phyloP scores from a whole-genome alignment of 2,797 vertebrate genomes.

The Melanogrammus aeglefinus region DNA sequence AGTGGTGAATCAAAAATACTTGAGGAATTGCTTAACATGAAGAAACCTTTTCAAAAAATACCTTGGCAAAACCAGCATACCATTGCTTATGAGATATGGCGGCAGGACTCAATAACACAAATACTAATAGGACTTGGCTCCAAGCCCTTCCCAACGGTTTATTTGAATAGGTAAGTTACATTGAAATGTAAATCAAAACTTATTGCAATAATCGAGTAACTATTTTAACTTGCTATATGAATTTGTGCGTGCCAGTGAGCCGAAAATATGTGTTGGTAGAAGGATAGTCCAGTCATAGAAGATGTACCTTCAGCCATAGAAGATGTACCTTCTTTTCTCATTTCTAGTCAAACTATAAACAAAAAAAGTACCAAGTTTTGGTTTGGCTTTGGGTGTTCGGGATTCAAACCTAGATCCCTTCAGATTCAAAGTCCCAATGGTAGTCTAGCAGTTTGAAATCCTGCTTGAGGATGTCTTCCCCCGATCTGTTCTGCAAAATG shows the following conservation, averaged over 20 bases:
- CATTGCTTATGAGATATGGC: no score
- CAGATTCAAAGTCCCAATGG: background rate
- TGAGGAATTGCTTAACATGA: no score
- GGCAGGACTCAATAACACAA: no score
- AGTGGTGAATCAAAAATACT: no score
- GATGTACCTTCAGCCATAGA: no score
- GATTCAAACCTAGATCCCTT: no score
- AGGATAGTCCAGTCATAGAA: background rate
- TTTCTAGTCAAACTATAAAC: no score
- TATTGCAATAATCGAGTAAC: background rate
- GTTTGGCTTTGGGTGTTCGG: background rate
- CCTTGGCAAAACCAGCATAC: no score
- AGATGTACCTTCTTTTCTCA: no score
- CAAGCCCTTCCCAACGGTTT: background rate
- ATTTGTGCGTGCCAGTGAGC: background rate
- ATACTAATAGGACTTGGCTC: background rate
- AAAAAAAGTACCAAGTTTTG: no score
- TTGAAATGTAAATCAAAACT: background rate
- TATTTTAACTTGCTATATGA: background rate
- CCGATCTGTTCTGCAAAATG: background rate
- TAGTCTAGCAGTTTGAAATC: background rate
- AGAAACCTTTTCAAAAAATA: no score
- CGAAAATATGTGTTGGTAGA: background rate
- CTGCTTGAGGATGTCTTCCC: background rate
- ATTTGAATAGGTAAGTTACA: background rate